phyloP scores from a whole-genome alignment of 2,113 vertebrate species.

The Charadrius vociferus region DNA sequence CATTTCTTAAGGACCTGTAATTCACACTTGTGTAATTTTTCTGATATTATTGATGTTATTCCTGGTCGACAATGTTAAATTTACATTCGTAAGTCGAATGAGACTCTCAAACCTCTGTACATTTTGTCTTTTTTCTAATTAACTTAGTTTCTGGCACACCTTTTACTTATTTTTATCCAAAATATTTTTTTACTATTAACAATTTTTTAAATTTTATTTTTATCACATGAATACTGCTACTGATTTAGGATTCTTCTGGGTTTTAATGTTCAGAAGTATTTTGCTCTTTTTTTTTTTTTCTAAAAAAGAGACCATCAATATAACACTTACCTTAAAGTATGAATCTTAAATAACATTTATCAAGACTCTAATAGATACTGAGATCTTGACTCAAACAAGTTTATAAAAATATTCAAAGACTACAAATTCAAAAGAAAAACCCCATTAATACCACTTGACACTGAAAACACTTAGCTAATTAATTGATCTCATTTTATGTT shows the following conservation, averaged over 20 bases:
- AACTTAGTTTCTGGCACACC: fast-evolving
- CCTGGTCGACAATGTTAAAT: neutral
- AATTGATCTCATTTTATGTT: neutral
- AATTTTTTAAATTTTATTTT: neutral
- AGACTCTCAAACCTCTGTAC: neutral
- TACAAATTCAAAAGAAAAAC: neutral
- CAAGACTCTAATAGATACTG: neutral
- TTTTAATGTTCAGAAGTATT: neutral
- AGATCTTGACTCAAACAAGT: neutral
- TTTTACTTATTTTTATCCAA: neutral
- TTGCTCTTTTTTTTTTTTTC: neutral
- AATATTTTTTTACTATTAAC: neutral
- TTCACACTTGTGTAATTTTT: neutral
- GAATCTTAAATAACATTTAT: neutral
- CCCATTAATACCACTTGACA: neutral
- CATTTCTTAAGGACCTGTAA: neutral
- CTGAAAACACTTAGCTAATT: neutral
- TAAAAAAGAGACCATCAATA: neutral
- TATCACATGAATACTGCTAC: neutral
- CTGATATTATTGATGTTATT: neutral
- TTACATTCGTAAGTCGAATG: neutral
- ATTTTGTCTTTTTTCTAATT: neutral
- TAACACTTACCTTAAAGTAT: neutral
- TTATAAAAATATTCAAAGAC: neutral
- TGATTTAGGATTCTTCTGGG: neutral